A percentile compares a stretch with the other conserved stretches of the same genome.
Evolutionary conservation across 2,113 vertebrate genomes (phyloP).

Genomic region (Seriola rivoliana): DNA sequence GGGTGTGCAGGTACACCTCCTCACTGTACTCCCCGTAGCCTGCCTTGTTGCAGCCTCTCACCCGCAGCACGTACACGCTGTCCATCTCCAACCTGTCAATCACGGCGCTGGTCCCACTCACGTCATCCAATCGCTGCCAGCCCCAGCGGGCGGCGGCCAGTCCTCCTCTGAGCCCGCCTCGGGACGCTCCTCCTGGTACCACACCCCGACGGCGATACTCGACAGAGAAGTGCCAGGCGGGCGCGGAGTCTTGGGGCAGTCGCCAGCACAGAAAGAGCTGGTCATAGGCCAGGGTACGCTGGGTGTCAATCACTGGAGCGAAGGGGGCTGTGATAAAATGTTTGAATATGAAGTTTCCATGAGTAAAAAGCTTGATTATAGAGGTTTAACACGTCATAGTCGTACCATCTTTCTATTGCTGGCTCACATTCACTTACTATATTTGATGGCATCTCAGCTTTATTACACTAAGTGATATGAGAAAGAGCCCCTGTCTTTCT

Average conservation of each 20-base stretch:
- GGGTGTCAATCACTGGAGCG: slow-evolving; percentile 96
- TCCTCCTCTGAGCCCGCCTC: slow-evolving; percentile 86
- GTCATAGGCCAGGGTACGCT: slow-evolving; percentile 95
- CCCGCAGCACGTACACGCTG: slow-evolving; percentile 93
- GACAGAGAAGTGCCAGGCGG: slow-evolving; percentile 94
- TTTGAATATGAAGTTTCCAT: not conserved
- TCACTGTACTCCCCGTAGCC: slow-evolving; percentile 96
- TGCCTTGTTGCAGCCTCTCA: slow-evolving; percentile 94
- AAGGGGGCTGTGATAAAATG: slow-evolving; percentile 85
- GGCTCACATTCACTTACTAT: not conserved
- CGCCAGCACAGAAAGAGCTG: slow-evolving; percentile 97
- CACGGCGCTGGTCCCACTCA: slow-evolving; percentile 90
- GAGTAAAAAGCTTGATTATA: not conserved
- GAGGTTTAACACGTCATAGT: not conserved
- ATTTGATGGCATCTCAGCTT: not conserved
- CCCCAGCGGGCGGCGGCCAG: slow-evolving; percentile 90
- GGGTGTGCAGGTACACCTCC: slow-evolving; percentile 96
- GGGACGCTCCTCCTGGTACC: slow-evolving; percentile 81
- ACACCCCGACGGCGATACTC: slow-evolving; percentile 93
- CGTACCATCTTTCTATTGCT: not conserved
- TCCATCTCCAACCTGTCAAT: slow-evolving; percentile 93
- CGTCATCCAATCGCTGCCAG: slow-evolving; percentile 94
- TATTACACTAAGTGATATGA: not conserved
- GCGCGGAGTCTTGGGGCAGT: slow-evolving; percentile 90
- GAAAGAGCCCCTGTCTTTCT: not conserved